Percentiles rank a stretch among this genome's conserved stretches.
Conservation (phyloP, 1,140 invertebrate species). For the Drosophila kepulauana region DNA sequence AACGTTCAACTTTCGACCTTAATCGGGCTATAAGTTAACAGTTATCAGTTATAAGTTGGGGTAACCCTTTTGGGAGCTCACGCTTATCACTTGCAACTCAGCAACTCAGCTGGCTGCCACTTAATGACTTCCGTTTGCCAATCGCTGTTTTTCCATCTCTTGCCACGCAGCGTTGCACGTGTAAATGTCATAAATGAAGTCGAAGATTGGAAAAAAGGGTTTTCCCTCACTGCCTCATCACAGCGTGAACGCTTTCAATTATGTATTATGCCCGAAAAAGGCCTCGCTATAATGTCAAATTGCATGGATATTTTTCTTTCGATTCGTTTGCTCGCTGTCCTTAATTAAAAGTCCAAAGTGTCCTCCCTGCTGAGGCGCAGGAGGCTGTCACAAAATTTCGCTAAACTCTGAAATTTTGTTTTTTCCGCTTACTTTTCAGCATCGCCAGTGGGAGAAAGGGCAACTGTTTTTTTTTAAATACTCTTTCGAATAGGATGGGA, state of each 20-base stretch:
- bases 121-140: not conserved
- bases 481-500: not conserved
- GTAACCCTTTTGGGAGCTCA: not conserved
- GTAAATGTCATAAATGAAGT: constrained; percentile 53
- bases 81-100: constrained; percentile 52
- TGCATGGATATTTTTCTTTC: constrained; percentile 39
- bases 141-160: not conserved
- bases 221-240: not conserved
- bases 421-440: constrained; percentile 30
- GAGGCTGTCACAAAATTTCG: constrained; percentile 41
- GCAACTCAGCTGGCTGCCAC: constrained; percentile 47
- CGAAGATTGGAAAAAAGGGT: constrained; percentile 25
- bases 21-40: constrained; percentile 38
- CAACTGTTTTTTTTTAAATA: not conserved
- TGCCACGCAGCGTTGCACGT: constrained; percentile 55
- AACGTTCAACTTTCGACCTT: not conserved
- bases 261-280: constrained; percentile 26
- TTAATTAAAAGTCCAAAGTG: constrained; percentile 70
- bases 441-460: not conserved
- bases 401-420: constrained; percentile 26
- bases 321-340: constrained; percentile 8
- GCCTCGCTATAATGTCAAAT: constrained; percentile 56
- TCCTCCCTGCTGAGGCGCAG: constrained; percentile 19
- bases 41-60: constrained; percentile 49
- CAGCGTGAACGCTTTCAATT: constrained; percentile 57